phyloP scores from a whole-genome alignment of 2,797 vertebrate species.

The Falco berigora region DNA sequence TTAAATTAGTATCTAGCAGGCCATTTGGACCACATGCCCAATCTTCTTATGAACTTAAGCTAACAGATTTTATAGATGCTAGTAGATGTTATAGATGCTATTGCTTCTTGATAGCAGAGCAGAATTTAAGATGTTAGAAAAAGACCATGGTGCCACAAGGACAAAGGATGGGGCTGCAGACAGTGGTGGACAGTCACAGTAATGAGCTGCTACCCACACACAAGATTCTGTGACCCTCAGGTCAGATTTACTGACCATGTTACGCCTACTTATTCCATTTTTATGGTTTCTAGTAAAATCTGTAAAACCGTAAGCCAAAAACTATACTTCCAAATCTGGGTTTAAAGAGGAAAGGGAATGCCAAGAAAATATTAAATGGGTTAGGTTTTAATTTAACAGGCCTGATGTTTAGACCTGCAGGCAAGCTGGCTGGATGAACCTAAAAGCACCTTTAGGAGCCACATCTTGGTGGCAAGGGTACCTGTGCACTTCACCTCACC shows the following conservation, averaged over 20 bases:
- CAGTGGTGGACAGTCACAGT: not conserved
- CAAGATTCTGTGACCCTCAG: not conserved
- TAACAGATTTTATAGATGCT: not conserved
- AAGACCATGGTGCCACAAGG: not conserved
- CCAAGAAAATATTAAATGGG: not conserved
- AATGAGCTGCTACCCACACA: not conserved
- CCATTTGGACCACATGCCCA: not conserved
- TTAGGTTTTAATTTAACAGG: not conserved
- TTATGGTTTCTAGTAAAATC: not conserved
- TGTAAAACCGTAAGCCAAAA: slow-evolving; percentile 8
- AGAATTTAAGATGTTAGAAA: not conserved
- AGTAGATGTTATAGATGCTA: not conserved
- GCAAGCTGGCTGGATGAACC: not conserved
- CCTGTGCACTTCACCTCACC: not conserved
- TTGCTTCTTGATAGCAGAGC: not conserved
- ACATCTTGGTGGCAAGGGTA: not conserved
- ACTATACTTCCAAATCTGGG: not conserved
- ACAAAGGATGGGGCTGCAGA: not conserved
- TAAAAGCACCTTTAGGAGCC: not conserved
- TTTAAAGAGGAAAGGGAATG: not conserved
- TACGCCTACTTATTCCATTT: not conserved
- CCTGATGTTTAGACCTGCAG: not conserved
- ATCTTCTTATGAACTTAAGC: not conserved
- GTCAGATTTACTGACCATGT: not conserved
- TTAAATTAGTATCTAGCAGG: not conserved